These are phyloP conservation scores for Drosophila barbarae DNA, from an alignment of 2,888 invertebrate genomes.

Conservation along the genomic window DNA sequence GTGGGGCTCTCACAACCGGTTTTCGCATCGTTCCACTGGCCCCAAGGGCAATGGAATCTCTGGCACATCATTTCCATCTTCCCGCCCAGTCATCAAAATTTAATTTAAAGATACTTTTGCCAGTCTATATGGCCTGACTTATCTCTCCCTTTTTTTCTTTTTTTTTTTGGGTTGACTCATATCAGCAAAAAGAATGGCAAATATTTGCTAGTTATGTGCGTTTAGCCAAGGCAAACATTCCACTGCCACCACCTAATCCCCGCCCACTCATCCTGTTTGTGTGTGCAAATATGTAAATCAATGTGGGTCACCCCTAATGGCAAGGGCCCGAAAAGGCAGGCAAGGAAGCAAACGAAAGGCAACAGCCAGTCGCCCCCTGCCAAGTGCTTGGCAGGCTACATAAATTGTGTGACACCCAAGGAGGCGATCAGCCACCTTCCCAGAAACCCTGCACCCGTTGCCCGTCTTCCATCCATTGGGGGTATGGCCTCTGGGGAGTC, in stretches of 20 bases:
- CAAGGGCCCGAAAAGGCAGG: constrained; percentile 40
- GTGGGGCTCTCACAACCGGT: constrained; percentile 53
- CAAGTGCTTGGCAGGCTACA: constrained; percentile 53
- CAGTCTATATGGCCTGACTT: constrained; percentile 25
- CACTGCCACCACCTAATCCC: constrained; percentile 50
- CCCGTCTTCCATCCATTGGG: background rate
- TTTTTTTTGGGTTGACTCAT: constrained; percentile 49
- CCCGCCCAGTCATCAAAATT: constrained; percentile 56
- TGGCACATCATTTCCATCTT: constrained; percentile 28
- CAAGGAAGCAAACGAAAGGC: constrained; percentile 23
- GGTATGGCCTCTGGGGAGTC: constrained; percentile 32
- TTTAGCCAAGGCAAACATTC: constrained; percentile 62
- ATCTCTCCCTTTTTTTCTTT: constrained; percentile 16
- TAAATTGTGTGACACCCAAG: constrained; percentile 44
- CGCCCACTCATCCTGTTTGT: constrained; percentile 14
- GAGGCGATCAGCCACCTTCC: constrained; percentile 12
- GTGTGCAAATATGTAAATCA: constrained; percentile 66
- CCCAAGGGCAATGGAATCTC: constrained; percentile 37
- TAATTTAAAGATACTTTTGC: constrained; percentile 58
- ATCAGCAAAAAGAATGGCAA: constrained; percentile 54
- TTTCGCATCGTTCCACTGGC: constrained; percentile 27
- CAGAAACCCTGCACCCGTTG: background rate
- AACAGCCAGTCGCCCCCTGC: constrained; percentile 19
- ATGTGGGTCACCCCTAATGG: constrained; percentile 54
- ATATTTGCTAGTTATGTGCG: constrained; percentile 65